A percentile compares a stretch with the other conserved stretches of the same genome.
Evolutionary conservation across 2,113 vertebrate genomes (phyloP).

Genomic region (Balaeniceps rex): DNA sequence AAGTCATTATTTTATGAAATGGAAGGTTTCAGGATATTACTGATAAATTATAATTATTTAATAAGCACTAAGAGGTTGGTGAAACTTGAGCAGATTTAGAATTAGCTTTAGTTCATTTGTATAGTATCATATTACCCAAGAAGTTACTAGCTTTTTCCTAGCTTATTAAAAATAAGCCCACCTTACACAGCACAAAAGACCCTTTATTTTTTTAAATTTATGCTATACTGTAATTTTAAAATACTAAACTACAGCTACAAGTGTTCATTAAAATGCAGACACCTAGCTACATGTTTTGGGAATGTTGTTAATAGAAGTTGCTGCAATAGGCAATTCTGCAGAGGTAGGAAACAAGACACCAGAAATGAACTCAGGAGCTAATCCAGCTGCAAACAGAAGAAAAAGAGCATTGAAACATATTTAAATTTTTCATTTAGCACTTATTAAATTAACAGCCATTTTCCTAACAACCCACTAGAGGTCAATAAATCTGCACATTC

Average conservation of each 20-base stretch:
- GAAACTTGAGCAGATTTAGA: background rate
- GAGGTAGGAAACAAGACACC: background rate
- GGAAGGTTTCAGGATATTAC: background rate
- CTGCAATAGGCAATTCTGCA: background rate
- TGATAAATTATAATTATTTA: background rate
- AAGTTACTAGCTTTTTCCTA: background rate
- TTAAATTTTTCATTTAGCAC: background rate
- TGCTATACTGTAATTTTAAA: background rate
- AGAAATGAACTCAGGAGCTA: background rate
- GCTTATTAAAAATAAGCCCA: background rate
- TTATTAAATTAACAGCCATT: background rate
- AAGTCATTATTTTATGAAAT: background rate
- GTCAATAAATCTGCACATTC: conserved; percentile 6
- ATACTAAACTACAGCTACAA: background rate
- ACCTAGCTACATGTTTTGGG: background rate
- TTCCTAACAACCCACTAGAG: conserved; percentile 46
- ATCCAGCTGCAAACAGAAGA: conserved; percentile 33
- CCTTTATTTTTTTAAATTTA: background rate
- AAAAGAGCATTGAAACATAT: background rate
- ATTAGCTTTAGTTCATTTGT: background rate
- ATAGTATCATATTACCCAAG: background rate
- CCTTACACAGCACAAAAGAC: background rate
- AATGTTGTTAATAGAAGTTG: background rate
- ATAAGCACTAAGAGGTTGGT: background rate
- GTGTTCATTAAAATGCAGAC: background rate